Percentiles rank a stretch among this genome's conserved stretches.
Conservation (phyloP, 2,113 vertebrate species). For the Gopherus flavomarginatus region DNA sequence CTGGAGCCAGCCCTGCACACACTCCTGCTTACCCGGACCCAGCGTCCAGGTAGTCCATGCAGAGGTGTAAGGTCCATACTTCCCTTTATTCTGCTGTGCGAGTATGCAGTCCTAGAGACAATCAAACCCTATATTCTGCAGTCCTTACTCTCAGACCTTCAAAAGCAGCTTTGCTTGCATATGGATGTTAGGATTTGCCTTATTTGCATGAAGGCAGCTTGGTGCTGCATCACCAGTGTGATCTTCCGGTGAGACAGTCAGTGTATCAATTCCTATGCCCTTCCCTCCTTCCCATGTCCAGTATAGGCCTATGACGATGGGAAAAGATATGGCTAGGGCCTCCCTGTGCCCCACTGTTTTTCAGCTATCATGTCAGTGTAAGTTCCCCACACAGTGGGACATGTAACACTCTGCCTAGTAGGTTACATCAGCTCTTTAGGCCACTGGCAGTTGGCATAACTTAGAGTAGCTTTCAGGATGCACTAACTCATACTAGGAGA, state of each 20-base stretch:
- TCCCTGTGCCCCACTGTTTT: neutral
- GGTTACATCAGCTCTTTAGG: neutral
- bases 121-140: neutral
- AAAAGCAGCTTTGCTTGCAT: too few species aligned
- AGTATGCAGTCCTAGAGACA: neutral
- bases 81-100: neutral
- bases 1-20: accelerated
- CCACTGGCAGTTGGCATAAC: neutral
- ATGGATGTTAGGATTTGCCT: neutral
- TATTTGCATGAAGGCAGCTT: neutral
- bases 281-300: too few species aligned
- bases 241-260: neutral
- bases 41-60: neutral
- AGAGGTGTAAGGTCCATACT: neutral
- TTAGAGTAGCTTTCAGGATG: neutral
- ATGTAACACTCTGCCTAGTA: neutral
- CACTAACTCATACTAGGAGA: accelerated
- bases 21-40: neutral
- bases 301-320: neutral
- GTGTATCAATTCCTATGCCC: neutral
- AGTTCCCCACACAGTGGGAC: neutral
- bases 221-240: neutral
- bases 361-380: too few species aligned
- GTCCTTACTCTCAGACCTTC: neutral
- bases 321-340: neutral